Evolutionary conservation across 2,888 invertebrate species (phyloP), one percentile per base, ranked within the genome.

Genomic region (Dromius quadrimaculatus): DNA sequence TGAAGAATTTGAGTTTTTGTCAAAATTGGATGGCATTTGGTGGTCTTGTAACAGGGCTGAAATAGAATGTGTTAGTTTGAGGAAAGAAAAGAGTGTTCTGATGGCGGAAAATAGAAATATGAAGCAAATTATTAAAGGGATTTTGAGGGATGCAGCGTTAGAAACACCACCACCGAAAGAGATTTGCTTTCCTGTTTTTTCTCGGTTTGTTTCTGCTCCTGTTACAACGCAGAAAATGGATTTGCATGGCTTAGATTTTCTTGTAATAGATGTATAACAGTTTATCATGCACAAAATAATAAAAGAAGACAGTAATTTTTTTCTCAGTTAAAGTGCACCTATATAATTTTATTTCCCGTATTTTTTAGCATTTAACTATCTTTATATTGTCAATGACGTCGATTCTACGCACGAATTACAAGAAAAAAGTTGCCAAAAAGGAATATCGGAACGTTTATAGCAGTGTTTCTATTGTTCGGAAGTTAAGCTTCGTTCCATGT

Each of bases 11-110:
- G 77, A 77, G 2, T 73, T 72, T 23, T 73, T 82, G 43, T 73
- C 76, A 13, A 75, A 78, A 61, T 70, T 87, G 77, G 85, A 86
- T 70, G 82, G 83, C 71, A 85, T 87, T 77, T 87, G 87, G 87
- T 80, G 81, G 75, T 77, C 83, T 5, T 85, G 81, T 76, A 87
- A 85, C 76, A 84, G 84, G 74, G 85, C 83, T 0, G 76, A 83
- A 43, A 74, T 82, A 2, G 79, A 81, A 62, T 76, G 75, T 43
- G 73, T 76, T 45, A 78, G 78, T 32, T 76, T 87, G 71, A 85
- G 83, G 73, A 80, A 81, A 50, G 82, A 84, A 66, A 84, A 84
- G n/a, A 78, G 82, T 70, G 77, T 43, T 65, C 79, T 85, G 54
- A 71, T 78, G 36, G 77, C 80, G 47, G 85, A 87, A 75, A 87